These are phyloP conservation scores for Scaptomyza caliginosa DNA, from an alignment of 2,888 invertebrate genomes.

Conservation along the genomic window DNA sequence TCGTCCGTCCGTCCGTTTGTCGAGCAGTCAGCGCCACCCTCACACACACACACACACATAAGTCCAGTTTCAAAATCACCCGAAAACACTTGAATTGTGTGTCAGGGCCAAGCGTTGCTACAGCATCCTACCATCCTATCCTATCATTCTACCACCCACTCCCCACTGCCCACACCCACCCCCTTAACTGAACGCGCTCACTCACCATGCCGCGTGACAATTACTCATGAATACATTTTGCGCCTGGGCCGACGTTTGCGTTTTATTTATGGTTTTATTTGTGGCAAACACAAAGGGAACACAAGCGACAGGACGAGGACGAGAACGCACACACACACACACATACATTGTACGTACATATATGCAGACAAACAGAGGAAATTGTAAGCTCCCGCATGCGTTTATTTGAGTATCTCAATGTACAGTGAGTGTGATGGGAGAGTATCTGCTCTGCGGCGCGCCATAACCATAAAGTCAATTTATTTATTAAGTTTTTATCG, in stretches of 20 bases:
- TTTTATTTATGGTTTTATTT: constrained; percentile 79
- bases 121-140: constrained; percentile 2
- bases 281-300: constrained; percentile 73
- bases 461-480: constrained; percentile 78
- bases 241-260: constrained; percentile 76
- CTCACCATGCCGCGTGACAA: constrained; percentile 66
- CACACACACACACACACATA: background rate
- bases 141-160: background rate
- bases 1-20: constrained; percentile 12
- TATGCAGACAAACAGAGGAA: constrained; percentile 10
- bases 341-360: background rate
- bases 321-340: constrained; percentile 20
- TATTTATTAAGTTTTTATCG: constrained; percentile 79
- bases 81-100: constrained; percentile 48
- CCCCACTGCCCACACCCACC: background rate
- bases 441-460: constrained; percentile 51
- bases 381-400: constrained; percentile 37
- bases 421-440: constrained; percentile 33
- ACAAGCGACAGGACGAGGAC: constrained; percentile 12
- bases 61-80: constrained; percentile 7
- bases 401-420: constrained; percentile 35
- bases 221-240: constrained; percentile 80
- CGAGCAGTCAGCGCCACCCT: constrained; percentile 18
- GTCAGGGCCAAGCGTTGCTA: constrained; percentile 19
- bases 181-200: background rate